Evolutionary conservation across 2,797 vertebrate species (phyloP), one percentile per base, ranked within the genome.

Genomic region (Microchirus variegatus): DNA sequence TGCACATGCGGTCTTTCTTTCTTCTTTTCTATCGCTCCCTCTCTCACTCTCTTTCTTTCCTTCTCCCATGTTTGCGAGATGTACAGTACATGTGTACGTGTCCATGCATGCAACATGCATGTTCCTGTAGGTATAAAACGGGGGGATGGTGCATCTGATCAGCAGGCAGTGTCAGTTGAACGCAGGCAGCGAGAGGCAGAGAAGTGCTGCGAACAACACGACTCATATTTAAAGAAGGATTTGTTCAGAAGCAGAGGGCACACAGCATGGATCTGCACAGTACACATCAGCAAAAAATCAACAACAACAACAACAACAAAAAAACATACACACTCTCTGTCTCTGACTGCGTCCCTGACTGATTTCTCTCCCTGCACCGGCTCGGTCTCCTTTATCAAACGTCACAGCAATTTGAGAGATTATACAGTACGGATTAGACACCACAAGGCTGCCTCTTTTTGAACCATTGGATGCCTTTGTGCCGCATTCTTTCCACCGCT

Each of bases 341-440:
- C 45, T 18, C 38, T 11, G 19, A 35, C 42, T 41, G 59, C 11
- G 48, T 42, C 67, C 73, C 53, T 72, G 65, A 73, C 81, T 70
- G 53, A 72, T 70, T 82, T 63, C 76, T 78, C 70, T 67, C 50
- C 68, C 59, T 66, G 31, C 77, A 74, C 65, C 71, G 55, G 70
- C 81, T 79, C 73, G 38, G 67, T 79, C 68, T 80, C 68, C 78
- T 80, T 87, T 83, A 83, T 86, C 82, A 86, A 86, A 86, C 77
- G 85, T 89, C 84, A 89, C 88, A 87, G 85, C 82, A 84, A 90
- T 89, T 89, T 88, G 81, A 84, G 87, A 89, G 90, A 90, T 90
- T 89, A 89, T 86, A 89, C 83, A 44, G 41, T 14, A 15, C 13
- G 41, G 41, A 42, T 42, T 42, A 89, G 87, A 88, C 83, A 44